Evolutionary conservation across 2,888 invertebrate species (phyloP).

Genomic region (Taenaris catops): DNA sequence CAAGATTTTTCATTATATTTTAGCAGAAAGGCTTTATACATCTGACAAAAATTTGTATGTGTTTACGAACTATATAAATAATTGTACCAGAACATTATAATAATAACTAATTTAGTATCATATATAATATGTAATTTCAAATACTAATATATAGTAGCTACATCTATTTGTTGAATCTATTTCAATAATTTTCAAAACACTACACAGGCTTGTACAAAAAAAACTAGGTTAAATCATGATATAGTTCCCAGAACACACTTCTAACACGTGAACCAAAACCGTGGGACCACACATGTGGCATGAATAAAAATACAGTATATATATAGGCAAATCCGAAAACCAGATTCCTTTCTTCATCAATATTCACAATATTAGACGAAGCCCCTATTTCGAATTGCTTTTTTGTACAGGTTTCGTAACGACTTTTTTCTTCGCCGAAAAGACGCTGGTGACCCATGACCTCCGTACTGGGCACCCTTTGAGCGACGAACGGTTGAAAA

Average conservation of each 20-base stretch:
- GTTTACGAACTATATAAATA: too few relatives aligned
- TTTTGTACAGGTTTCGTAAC: constrained; percentile 62
- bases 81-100: too few relatives aligned
- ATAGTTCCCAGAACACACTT: constrained; percentile 46
- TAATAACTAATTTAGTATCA: too few relatives aligned
- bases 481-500: constrained; percentile 52
- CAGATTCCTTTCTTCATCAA: constrained; percentile 77
- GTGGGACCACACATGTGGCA: constrained; percentile 68
- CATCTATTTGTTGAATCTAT: constrained; percentile 48
- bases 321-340: constrained; percentile 61
- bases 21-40: too few relatives aligned
- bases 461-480: constrained; percentile 52
- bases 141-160: too few relatives aligned
- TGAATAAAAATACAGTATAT: constrained; percentile 46
- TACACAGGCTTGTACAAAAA: too few relatives aligned
- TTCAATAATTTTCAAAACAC: constrained; percentile 34
- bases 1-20: too few relatives aligned
- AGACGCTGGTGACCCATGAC: constrained; percentile 72
- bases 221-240: too few relatives aligned
- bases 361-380: constrained; percentile 77
- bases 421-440: constrained; percentile 69
- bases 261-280: constrained; percentile 53
- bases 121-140: too few relatives aligned
- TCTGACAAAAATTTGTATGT: too few relatives aligned
- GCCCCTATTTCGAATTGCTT: constrained; percentile 66